A percentile compares a stretch with the other conserved stretches of the same genome.
phyloP scores from a whole-genome alignment of 2,888 invertebrate genomes.

The Drosophila pseudotalamancana region DNA sequence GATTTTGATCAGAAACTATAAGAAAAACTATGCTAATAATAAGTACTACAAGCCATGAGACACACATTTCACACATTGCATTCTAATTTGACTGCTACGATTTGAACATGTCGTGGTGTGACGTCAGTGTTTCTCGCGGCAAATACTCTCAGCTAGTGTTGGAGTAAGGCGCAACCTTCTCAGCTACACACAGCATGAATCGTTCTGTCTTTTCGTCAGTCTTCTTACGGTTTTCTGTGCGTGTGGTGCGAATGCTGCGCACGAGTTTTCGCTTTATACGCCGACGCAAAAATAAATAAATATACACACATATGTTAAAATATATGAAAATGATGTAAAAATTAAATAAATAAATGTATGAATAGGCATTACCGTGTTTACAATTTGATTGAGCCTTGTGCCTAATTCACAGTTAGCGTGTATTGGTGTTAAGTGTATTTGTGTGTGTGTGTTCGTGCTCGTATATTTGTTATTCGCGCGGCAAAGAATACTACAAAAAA shows the following conservation, averaged over 20 bases:
- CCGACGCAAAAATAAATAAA: slow-evolving; percentile 40
- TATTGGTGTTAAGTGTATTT: slow-evolving; percentile 40
- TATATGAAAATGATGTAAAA: slow-evolving; percentile 45
- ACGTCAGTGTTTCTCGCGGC: slow-evolving; percentile 5
- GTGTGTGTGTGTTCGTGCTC: slow-evolving; percentile 15
- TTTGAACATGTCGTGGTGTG: background rate
- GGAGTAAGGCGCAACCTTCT: slow-evolving; percentile 26
- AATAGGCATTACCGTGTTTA: slow-evolving; percentile 32
- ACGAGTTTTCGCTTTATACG: slow-evolving; percentile 14
- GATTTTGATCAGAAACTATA: background rate
- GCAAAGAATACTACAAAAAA: slow-evolving; percentile 41
- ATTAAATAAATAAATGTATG: slow-evolving; percentile 25
- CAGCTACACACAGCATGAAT: background rate
- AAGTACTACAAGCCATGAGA: background rate
- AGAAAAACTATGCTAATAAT: background rate
- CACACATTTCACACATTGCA: no score
- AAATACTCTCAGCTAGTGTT: slow-evolving; percentile 21
- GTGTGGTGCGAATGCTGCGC: slow-evolving; percentile 29
- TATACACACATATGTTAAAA: slow-evolving; percentile 31
- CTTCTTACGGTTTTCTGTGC: slow-evolving; percentile 50
- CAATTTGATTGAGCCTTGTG: slow-evolving; percentile 50
- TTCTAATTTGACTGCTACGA: background rate
- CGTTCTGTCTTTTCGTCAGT: slow-evolving; percentile 43
- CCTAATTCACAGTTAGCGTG: slow-evolving; percentile 40
- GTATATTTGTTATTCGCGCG: slow-evolving; percentile 58